phyloP scores from a whole-genome alignment of 2,113 vertebrate genomes.

The Hyperopisus bebe region DNA sequence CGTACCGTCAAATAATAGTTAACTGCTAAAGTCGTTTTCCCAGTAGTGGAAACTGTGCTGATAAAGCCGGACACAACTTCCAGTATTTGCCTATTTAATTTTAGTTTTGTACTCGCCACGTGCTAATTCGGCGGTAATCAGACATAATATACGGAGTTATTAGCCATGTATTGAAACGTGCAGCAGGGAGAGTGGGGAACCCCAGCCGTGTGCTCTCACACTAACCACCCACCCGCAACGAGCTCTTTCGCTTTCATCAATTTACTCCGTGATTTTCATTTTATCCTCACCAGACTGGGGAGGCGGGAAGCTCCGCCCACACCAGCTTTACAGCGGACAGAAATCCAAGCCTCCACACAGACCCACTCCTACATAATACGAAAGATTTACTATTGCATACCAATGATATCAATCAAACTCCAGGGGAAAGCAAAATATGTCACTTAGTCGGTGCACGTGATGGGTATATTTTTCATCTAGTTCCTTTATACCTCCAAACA shows the following conservation, averaged over 20 bases:
- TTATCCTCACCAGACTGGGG: not conserved
- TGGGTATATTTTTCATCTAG: conserved; percentile 25
- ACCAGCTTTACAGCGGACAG: conserved; percentile 33
- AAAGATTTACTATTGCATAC: conserved; percentile 52
- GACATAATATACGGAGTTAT: not conserved
- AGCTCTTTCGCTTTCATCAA: not conserved
- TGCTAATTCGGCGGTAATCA: not conserved
- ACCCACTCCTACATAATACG: conserved; percentile 43
- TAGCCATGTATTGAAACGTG: not conserved
- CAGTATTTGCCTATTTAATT: not conserved
- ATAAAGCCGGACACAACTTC: not conserved
- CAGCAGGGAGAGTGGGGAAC: too few species aligned
- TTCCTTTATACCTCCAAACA: conserved; percentile 25
- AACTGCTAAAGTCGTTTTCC: not conserved
- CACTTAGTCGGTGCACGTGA: conserved; percentile 10
- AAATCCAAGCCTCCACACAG: conserved; percentile 41
- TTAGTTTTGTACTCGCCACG: not conserved
- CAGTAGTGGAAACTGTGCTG: not conserved
- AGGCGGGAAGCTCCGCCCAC: not conserved
- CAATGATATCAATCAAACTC: conserved; percentile 52
- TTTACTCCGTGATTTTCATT: conserved; percentile 1
- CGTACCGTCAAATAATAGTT: not conserved
- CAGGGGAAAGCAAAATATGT: conserved; percentile 35
- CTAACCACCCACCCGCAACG: not conserved
- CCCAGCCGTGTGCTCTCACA: not conserved